Base-by-base conservation (phyloP, 1,140 invertebrate genomes). In the Papilio polytes region DNA sequence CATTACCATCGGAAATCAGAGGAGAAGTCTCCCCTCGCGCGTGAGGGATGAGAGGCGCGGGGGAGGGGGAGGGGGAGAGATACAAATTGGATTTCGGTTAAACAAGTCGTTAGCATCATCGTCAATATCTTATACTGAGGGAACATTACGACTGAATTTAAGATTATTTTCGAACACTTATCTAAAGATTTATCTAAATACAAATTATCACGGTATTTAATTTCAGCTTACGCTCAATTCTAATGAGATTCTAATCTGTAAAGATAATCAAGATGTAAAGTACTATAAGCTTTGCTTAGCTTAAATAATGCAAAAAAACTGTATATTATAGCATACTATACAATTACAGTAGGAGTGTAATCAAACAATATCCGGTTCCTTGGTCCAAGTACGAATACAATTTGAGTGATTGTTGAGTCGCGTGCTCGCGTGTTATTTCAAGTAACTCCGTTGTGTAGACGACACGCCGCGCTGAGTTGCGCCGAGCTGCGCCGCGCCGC, bases 81-180 rank as follows among this genome's bases (percentile, higher is more conserved):
- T 18, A 78, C 77, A 78, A 78, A 78, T 78, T 66, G 56, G 77
- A 78, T 78, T 78, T 63, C 41, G 77, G 77, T 78, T 44, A 78
- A 78, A 78, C 77, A 78, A 59, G 77, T 78, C 77, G 53, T 78
- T 78, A 78, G 56, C 36, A 63, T 59, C 9, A 12, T 66, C 31
- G 53, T 63, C 56, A 1, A n/a, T 36, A 13, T 78, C 59, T 44
- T 59, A 20, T 26, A 26, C 18, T 66, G 12, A 56, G 77, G 56
- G 74, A 59, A 77, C 46, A 31, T 56, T 56, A 26, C 22, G 46
- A 22, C 22, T 15, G n/a, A 51, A 51, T 15, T 46, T 26, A 12
- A 13, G 12, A 31, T 66, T 66, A n/a, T 26, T 3, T 31, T 66
- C 63, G 2, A 63, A 12, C 20, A 63, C 59, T 26, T 9, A 63